These are phyloP conservation scores for Epizoanthus stellaris DNA, from an alignment of 92 coral and sea anemone genomes.

Conservation along the genomic window DNA sequence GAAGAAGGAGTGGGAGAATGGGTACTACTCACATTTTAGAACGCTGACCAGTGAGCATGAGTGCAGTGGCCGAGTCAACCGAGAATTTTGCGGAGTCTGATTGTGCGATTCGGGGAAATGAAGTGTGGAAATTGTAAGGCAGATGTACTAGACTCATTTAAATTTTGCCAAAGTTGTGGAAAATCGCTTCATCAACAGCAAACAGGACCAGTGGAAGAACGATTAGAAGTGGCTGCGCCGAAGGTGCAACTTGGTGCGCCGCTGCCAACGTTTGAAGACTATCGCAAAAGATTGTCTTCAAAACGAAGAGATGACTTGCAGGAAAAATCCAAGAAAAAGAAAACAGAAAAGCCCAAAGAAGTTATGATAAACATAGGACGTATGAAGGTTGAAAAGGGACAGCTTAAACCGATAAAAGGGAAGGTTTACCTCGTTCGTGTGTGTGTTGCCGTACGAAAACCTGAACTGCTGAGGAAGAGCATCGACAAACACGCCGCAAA, in stretches of 20 bases:
- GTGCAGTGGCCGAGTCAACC: no score
- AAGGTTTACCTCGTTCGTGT: conserved; percentile 43
- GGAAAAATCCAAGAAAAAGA: conserved; percentile 37
- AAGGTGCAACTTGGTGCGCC: neutral
- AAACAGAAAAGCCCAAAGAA: conserved; percentile 25
- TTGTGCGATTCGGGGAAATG: neutral
- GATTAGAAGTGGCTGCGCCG: neutral
- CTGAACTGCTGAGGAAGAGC: conserved; percentile 19
- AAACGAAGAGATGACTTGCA: neutral
- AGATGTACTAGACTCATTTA: conserved; percentile 18
- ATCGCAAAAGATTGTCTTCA: neutral
- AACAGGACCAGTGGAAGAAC: neutral
- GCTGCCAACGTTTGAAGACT: neutral
- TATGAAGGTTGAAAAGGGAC: conserved; percentile 39
- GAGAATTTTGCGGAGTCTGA: no score
- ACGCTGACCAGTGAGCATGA: no score
- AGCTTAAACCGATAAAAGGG: conserved; percentile 45
- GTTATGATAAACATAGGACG: conserved; percentile 47
- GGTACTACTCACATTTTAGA: no score
- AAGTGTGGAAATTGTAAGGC: conserved; percentile 6
- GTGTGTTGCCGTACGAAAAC: conserved; percentile 8
- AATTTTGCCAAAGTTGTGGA: conserved; percentile 31
- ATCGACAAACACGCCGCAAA: conserved; percentile 40
- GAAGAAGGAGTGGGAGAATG: no score
- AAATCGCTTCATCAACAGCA: neutral